Base-by-base conservation (phyloP, 2,888 invertebrate species). In the Hecatera dysodea region DNA sequence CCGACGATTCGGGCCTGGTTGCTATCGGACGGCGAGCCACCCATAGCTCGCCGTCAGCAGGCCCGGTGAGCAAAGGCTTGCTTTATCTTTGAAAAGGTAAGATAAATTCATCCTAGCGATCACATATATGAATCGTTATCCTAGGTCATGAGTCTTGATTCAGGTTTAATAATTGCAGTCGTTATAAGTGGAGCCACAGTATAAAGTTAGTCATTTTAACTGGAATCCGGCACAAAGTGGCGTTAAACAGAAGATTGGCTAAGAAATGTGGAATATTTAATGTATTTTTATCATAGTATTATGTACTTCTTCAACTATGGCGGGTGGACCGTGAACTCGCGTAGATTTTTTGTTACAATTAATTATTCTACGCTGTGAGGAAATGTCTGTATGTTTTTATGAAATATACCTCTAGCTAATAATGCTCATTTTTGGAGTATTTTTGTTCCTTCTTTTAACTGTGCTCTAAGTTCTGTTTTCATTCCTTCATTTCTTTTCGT, bases 301-400 rank as follows among this genome's bases (percentile, higher is more conserved):
- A 27, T 24, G 17, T 67, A 50, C 17, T 64, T 61, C 36, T 72
- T 62, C 24, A 33, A 56, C 44, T 39, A 68, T 61, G 60, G 39
- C 67, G 65, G 63, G 2, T 39, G 39, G 76, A 81, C 70, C 81
- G 82, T 81, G 70, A 79, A 81, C 62, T 55, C 9, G 27, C 17
- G n/a, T 66, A 27, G 29, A 22, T 72, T 78, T 78, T 78, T 78
- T 70, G 59, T 75, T 63, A 52, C 64, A 63, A 72, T 81, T 68
- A 81, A 69, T 65, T 69, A 78, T 55, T 24, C 27, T 57, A 56
- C 24, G 7, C 17, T 55, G 17, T 44, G 12, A 24, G 29, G 60
- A 36, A 59, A 62, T 46, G 78, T 66, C 8, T 59, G 79, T 78
- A 42, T 61, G 78, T 72, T 57, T 44, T 72, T 73, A 44, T 29